These are phyloP conservation scores for Chauna torquata DNA, from an alignment of 2,113 vertebrate species.

Conservation along the genomic window DNA sequence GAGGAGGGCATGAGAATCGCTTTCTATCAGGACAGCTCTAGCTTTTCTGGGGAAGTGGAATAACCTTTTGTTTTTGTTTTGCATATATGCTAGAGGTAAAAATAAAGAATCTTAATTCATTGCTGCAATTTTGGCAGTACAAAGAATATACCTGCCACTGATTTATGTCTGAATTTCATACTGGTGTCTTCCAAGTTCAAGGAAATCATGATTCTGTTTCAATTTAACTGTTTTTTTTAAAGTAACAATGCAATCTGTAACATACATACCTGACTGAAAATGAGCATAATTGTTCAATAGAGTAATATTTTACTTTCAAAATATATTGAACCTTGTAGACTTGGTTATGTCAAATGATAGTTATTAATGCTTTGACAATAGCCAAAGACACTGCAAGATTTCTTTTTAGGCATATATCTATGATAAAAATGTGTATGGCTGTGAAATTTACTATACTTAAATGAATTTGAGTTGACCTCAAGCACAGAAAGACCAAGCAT, in stretches of 20 bases:
- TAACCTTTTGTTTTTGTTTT: not conserved
- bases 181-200: not conserved
- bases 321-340: not conserved
- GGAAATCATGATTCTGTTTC: not conserved
- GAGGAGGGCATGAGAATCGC: not conserved
- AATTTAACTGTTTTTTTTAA: not conserved
- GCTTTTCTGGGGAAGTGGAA: too few species aligned
- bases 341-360: not conserved
- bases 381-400: not conserved
- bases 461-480: conserved; percentile 7
- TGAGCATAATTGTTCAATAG: not conserved
- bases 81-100: not conserved
- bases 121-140: not conserved
- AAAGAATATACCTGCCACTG: not conserved
- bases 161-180: not conserved
- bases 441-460: too few species aligned
- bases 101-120: not conserved
- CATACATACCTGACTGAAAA: not conserved
- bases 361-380: not conserved
- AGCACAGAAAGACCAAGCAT: not conserved
- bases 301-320: not conserved
- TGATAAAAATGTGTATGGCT: not conserved
- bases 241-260: not conserved
- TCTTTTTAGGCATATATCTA: not conserved
- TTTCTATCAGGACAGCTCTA: not conserved